Evolutionary conservation across 2,113 vertebrate genomes (phyloP), one percentile per base, ranked within the genome.

Genomic region (Cettia cetti): DNA sequence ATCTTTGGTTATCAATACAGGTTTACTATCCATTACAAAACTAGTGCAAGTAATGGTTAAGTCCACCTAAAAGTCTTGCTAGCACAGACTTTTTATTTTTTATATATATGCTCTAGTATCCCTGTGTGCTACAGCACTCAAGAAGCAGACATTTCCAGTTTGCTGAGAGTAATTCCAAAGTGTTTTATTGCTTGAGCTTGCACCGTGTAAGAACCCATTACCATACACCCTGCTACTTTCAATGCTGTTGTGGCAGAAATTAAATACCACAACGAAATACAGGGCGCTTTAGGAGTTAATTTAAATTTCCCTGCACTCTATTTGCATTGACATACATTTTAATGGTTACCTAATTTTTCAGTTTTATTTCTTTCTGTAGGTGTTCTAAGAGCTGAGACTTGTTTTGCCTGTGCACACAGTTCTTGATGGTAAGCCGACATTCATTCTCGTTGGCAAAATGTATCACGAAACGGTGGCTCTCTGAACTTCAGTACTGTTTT

Each of bases 401-500:
- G n/a, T 12, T 93, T 71, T 85, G 23, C 57, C 76, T 68, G 33
- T 65, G 71, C 90, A 83, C 50, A 52, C 2, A 10, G 75, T 30
- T 61, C 70, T 61, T 72, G 42, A 40, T 3, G 9, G 53, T 47
- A 40, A 77, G 79, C 50, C 13, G 50, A 86, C 44, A 72, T 57
- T 90, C 76, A 77, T 92, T 65, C 68, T 90, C 54, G 39, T 64
- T 80, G 88, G 35, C 37, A 81, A 70, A 92, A 96, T 53, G 57
- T 52, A 65, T 20, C 87, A 92, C 77, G 91, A 96, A 92, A 87
- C 0, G 15, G 66, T 65, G 79, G 83, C 77, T 64, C 5, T 74
- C 68, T 86, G 90, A 87, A 92, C 80, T 89, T 96, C 90, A 96
- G 74, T n/a, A 59, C 35, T 85, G 61, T 93, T 96, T 95, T 94